phyloP scores from a whole-genome alignment of 64 coral and sea anemone genomes.

The Catalaphyllia jardinei region DNA sequence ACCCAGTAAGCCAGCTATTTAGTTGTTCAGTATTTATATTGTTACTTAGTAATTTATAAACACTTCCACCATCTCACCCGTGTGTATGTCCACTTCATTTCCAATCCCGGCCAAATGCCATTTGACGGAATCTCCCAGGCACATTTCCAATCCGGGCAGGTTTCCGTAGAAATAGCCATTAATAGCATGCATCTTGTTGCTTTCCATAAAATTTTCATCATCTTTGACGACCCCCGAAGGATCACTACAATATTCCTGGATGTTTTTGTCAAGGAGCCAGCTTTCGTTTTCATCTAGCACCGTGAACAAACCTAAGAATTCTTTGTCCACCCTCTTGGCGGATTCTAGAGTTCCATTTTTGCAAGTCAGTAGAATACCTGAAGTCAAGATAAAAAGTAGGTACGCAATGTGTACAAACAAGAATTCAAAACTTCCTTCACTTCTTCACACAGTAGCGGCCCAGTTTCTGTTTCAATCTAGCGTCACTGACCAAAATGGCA shows the following conservation, averaged over 20 bases:
- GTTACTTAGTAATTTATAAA: too few species aligned
- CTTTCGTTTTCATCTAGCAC: constrained; percentile 92
- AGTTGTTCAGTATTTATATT: too few species aligned
- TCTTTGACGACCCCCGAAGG: constrained; percentile 26
- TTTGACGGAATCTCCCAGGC: constrained; percentile 59
- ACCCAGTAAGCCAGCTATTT: too few species aligned
- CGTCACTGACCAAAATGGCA: too few species aligned
- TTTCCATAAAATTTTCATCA: constrained; percentile 68
- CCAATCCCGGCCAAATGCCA: constrained; percentile 88
- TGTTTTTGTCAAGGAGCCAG: constrained; percentile 86
- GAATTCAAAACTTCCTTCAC: too few species aligned
- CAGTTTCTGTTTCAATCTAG: too few species aligned
- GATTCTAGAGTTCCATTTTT: constrained; percentile 67
- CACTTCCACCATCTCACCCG: constrained; percentile 33
- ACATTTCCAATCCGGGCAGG: constrained; percentile 58
- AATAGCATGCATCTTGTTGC: constrained; percentile 87
- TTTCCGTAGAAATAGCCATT: constrained; percentile 86
- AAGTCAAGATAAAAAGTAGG: background rate
- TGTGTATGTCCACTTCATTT: constrained; percentile 87
- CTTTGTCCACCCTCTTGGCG: constrained; percentile 69
- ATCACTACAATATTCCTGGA: constrained; percentile 40
- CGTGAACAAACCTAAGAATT: constrained; percentile 70
- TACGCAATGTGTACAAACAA: too few species aligned
- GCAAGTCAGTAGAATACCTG: constrained; percentile 84
- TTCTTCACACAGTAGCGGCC: too few species aligned